Percentiles rank a stretch among this genome's conserved stretches.
These are phyloP conservation scores for Neocrepidodera transversa DNA, from an alignment of 2,888 invertebrate genomes.

Conservation along the genomic window DNA sequence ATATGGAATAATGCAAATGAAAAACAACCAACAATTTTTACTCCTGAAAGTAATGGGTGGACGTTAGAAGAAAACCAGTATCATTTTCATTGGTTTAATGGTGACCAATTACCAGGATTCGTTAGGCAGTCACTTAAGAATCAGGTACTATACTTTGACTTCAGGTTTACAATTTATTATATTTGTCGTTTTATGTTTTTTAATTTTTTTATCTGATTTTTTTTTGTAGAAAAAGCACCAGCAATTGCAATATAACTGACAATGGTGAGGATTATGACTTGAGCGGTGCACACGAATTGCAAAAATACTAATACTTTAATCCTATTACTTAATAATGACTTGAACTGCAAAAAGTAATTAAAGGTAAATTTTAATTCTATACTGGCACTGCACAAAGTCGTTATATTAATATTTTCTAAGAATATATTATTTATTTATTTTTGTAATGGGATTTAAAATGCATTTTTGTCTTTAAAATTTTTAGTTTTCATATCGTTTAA, in stretches of 20 bases:
- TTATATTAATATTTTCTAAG: too few species aligned
- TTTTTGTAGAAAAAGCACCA: background rate
- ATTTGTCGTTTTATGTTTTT: constrained; percentile 4
- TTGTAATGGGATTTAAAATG: too few species aligned
- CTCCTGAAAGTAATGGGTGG: constrained; percentile 32
- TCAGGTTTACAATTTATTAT: constrained; percentile 5
- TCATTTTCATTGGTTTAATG: constrained; percentile 7
- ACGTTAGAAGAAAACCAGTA: background rate
- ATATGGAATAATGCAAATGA: constrained; percentile 36
- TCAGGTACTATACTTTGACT: constrained; percentile 17
- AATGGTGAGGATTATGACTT: constrained; percentile 16
- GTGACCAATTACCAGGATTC: constrained; percentile 19
- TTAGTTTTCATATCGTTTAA: too few species aligned
- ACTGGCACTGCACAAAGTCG: too few species aligned
- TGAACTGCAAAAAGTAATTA: too few species aligned
- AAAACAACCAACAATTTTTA: constrained; percentile 32
- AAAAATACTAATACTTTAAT: too few species aligned
- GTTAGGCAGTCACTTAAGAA: constrained; percentile 16
- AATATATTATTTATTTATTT: too few species aligned
- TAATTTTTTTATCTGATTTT: constrained; percentile 7
- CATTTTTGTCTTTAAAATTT: too few species aligned
- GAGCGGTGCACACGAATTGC: too few species aligned
- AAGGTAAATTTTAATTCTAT: too few species aligned
- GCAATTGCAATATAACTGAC: constrained; percentile 13
- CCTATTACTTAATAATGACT: too few species aligned